Conservation (phyloP, 2,888 invertebrate species). For the Andrena trimmerana region DNA sequence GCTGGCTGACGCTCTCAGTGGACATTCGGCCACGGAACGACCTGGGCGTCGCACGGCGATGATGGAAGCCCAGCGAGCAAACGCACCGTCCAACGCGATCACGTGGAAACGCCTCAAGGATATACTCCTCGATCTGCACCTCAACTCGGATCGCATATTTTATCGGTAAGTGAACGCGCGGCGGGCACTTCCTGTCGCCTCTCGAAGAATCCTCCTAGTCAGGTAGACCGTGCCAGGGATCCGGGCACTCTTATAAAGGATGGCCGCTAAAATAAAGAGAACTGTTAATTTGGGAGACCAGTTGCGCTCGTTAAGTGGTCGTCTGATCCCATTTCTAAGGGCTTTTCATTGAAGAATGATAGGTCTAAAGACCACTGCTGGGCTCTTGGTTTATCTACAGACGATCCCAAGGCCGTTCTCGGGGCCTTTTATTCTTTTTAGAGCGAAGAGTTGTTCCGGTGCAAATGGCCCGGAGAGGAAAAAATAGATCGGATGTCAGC, state of each 20-base stretch:
- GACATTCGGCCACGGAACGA: constrained; percentile 67
- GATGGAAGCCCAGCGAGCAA: constrained; percentile 49
- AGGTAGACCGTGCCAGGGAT: background rate
- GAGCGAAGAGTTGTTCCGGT: background rate
- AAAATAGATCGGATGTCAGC: constrained; percentile 47
- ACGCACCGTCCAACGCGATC: constrained; percentile 25
- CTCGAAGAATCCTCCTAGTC: background rate
- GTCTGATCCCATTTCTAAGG: background rate
- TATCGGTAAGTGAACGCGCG: constrained; percentile 72
- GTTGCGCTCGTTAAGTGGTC: background rate
- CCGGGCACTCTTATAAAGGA: too few species aligned
- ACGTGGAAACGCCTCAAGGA: constrained; percentile 71
- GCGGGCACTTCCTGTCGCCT: background rate
- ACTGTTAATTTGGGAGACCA: background rate
- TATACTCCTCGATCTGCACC: constrained; percentile 63
- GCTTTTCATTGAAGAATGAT: background rate
- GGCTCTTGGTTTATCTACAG: background rate
- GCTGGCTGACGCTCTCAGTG: constrained; percentile 64
- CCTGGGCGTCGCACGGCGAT: constrained; percentile 48
- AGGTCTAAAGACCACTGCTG: background rate
- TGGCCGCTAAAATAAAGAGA: background rate
- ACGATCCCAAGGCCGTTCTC: background rate
- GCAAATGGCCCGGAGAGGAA: constrained; percentile 23
- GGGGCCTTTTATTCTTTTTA: background rate
- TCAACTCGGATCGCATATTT: constrained; percentile 74